Conservation (phyloP, 2,797 vertebrate genomes). For the Darevskia nairensis region DNA sequence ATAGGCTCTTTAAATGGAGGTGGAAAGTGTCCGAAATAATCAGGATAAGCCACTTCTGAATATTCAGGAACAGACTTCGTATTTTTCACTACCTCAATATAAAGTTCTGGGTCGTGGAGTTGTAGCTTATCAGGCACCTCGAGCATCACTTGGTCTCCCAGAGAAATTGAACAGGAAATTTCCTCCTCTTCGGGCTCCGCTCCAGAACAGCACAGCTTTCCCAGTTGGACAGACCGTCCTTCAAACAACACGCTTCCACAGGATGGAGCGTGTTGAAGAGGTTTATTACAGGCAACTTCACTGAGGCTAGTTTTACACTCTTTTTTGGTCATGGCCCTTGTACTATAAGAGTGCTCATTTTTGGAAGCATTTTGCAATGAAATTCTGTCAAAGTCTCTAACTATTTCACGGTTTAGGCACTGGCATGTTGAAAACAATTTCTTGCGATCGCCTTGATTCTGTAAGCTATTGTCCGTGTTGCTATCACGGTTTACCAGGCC, state of each 20-base stretch:
- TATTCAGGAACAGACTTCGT: slow-evolving; percentile 92
- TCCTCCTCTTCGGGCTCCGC: slow-evolving; percentile 88
- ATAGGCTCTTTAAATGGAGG: slow-evolving; percentile 91
- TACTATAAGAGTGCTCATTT: slow-evolving; percentile 54
- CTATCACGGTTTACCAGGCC: slow-evolving; percentile 80
- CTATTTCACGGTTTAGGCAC: slow-evolving; percentile 84
- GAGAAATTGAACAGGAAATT: slow-evolving; percentile 77
- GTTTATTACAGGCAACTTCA: slow-evolving; percentile 64
- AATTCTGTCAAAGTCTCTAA: slow-evolving; percentile 84
- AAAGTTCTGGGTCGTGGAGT: slow-evolving; percentile 93
- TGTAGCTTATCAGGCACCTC: slow-evolving; percentile 88
- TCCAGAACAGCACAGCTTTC: slow-evolving; percentile 84
- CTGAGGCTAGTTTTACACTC: slow-evolving; percentile 71
- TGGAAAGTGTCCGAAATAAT: slow-evolving; percentile 96
- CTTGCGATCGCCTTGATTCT: slow-evolving; percentile 67
- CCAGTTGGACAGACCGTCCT: slow-evolving; percentile 78
- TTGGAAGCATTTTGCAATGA: slow-evolving; percentile 79
- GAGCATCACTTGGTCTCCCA: slow-evolving; percentile 80
- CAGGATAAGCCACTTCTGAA: slow-evolving; percentile 95
- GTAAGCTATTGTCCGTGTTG: slow-evolving; percentile 69
- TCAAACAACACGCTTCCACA: slow-evolving; percentile 79
- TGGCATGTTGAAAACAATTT: slow-evolving; percentile 64
- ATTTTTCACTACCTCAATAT: slow-evolving; percentile 92
- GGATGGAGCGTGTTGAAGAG: slow-evolving; percentile 71
- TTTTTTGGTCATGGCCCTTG: slow-evolving; percentile 57